Conservation (phyloP, 2,113 vertebrate species). For the Rousettus leschenaultii region DNA sequence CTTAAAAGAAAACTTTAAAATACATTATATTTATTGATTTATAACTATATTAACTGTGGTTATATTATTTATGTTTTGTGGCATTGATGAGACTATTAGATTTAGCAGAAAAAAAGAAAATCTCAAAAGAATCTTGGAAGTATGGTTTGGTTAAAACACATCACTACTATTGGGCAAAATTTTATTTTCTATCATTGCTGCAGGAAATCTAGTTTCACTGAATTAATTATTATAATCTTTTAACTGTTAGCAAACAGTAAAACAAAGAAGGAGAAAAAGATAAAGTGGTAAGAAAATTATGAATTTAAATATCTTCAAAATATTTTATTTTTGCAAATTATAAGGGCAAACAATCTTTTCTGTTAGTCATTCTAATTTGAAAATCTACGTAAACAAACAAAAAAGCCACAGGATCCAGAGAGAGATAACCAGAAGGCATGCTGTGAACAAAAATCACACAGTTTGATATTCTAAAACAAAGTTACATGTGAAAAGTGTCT, state of each 20-base stretch:
- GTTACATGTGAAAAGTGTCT: not conserved
- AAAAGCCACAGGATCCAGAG: not conserved
- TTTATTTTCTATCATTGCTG: not conserved
- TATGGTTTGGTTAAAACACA: not conserved
- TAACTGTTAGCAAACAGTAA: not conserved
- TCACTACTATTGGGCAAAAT: not conserved
- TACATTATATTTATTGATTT: not conserved
- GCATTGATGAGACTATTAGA: not conserved
- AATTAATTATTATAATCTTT: not conserved
- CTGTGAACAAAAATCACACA: not conserved
- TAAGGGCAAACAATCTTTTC: not conserved
- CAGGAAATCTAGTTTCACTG: not conserved
- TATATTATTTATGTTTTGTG: not conserved
- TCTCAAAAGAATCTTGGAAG: not conserved
- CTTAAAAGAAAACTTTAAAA: not conserved
- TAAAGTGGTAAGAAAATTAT: not conserved
- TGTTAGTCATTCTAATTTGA: not conserved
- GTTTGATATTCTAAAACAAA: not conserved
- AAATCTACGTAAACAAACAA: not conserved
- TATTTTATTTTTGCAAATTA: not conserved
- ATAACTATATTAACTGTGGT: not conserved
- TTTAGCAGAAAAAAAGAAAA: not conserved
- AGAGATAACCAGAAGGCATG: not conserved
- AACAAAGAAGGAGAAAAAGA: not conserved
- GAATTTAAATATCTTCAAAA: conserved; percentile 4